A percentile compares a stretch with the other conserved stretches of the same genome.
Conservation (phyloP, 2,113 vertebrate species). For the Pelecanus crispus region DNA sequence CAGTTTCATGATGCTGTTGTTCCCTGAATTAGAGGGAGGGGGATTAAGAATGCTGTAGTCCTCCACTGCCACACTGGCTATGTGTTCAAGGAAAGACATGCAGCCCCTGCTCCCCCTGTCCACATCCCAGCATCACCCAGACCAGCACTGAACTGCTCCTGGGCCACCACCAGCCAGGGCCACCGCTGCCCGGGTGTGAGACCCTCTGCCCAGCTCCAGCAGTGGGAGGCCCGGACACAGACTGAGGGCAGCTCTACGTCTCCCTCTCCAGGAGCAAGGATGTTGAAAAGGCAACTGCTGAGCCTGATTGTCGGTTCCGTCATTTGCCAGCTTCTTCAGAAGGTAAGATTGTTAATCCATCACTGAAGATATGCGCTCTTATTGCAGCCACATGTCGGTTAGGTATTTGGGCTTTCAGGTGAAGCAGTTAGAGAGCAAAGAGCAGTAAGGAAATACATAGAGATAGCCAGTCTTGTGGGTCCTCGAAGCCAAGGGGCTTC, state of each 20-base stretch:
- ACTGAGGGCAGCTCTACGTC: neutral
- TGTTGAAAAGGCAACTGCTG: neutral
- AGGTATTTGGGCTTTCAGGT: neutral
- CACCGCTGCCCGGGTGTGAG: neutral
- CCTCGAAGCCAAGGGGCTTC: neutral
- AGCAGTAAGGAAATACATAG: neutral
- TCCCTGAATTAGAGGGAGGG: neutral
- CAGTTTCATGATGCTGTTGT: neutral
- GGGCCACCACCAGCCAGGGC: neutral
- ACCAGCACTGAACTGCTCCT: neutral
- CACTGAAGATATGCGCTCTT: neutral
- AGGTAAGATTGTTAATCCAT: neutral
- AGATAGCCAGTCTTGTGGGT: neutral
- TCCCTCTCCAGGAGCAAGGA: neutral
- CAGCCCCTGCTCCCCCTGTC: neutral
- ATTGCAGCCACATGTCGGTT: neutral
- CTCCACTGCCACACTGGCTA: neutral
- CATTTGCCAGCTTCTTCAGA: neutral
- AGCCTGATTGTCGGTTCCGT: neutral
- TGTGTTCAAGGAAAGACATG: neutral
- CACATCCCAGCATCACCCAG: neutral
- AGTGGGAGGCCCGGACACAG: rapidly evolving
- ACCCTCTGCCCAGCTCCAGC: neutral
- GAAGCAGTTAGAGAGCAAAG: neutral
- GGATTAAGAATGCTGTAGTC: neutral